Evolutionary conservation across 2,113 vertebrate genomes (phyloP).

Genomic region (Anarhynchus alexandrinus): DNA sequence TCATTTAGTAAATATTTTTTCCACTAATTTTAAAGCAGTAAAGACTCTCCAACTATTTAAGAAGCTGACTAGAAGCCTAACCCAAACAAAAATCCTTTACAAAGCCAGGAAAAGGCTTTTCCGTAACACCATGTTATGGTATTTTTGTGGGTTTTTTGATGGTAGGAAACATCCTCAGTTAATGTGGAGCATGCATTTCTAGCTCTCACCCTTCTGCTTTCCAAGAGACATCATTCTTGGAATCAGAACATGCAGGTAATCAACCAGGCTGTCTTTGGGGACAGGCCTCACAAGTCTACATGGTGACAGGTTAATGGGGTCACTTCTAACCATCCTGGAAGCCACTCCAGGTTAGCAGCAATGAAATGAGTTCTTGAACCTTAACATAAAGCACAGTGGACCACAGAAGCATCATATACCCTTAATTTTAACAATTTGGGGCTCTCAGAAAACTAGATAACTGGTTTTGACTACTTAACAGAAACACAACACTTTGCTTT

Average conservation of each 20-base stretch:
- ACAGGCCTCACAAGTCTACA: neutral
- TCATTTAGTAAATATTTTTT: neutral
- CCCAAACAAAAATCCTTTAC: neutral
- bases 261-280: neutral
- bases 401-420: neutral
- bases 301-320: neutral
- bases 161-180: neutral
- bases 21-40: neutral
- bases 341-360: neutral
- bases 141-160: neutral
- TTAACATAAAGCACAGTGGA: neutral
- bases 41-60: neutral
- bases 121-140: neutral
- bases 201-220: neutral
- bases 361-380: neutral
- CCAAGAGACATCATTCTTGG: neutral
- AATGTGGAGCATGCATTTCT: rapidly evolving
- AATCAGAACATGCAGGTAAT: neutral
- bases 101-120: neutral
- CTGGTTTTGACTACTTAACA: neutral
- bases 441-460: neutral
- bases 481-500: neutral
- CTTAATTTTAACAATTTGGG: neutral
- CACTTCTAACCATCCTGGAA: neutral
- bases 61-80: neutral